Base-by-base conservation (phyloP, 2,797 vertebrate genomes). In the Threskiornis aethiopicus region DNA sequence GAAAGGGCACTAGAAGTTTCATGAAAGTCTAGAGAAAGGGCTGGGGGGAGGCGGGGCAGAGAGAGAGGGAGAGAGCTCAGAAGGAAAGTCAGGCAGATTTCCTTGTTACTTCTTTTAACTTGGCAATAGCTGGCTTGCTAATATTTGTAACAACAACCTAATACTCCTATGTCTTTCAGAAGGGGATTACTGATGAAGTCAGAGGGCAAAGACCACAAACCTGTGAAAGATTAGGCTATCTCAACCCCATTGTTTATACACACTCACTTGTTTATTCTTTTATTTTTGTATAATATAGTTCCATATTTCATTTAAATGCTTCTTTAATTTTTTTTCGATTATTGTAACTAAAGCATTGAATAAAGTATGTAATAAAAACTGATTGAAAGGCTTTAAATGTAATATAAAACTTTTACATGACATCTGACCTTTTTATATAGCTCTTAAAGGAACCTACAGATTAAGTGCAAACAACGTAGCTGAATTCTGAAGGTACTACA, bases 11-110 rank as follows among this genome's bases (percentile, higher is more conserved):
- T 46, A 66, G 20, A 84, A 84, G 39, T 73, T 83, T 73, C 67
- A 61, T 12, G 9, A 2, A 57, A 70, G 31, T 37, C 58, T 78
- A 41, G 29, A 47, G 49, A 66, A 87, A 55, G 3, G 11, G 18
- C 0, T 3, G 5, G 2, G 11, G 9, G 24, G 7, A 4, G 4
- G 9, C 37, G 19, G 5, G 3, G 11, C 17, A 54, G 44, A 71
- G 10, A 39, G 22, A 67, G 9, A 5, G 37, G 4, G 29, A 5
- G 33, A 41, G 5, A 37, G 4, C 51, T 22, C 20, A 44, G 33
- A 47, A 59, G 9, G 13, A 28, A 86, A 86, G 47, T n/a, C 16
- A 25, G 28, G 33, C 6, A 67, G 24, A 79, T 66, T 83, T 90
- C 29, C 35, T 62, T 51, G 2, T 46, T 62, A 21, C 2, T 47